These are phyloP conservation scores for Daphoenositta chrysoptera DNA, from an alignment of 2,113 vertebrate species.

Conservation along the genomic window DNA sequence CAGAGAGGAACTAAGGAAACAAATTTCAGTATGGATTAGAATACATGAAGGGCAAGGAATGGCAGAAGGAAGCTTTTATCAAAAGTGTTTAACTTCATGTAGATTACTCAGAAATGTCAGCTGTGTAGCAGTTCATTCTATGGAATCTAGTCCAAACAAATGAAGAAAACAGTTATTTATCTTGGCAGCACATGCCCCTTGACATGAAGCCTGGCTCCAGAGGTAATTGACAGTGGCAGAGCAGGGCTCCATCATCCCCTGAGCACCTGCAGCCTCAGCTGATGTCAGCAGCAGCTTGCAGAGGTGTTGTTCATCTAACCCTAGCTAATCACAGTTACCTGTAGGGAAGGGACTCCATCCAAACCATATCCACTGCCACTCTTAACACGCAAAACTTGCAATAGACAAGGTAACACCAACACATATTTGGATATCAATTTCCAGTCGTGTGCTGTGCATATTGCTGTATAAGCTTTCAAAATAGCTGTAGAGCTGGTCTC, in stretches of 20 bases:
- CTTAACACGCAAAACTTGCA: not conserved
- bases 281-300: not conserved
- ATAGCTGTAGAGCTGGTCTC: not conserved
- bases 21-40: not conserved
- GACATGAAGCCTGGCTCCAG: not conserved
- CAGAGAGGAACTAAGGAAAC: not conserved
- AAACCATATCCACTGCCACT: not conserved
- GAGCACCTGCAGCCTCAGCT: not conserved
- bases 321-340: not conserved
- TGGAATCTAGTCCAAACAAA: not conserved
- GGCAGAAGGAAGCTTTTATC: not conserved
- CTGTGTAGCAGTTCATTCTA: not conserved
- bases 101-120: not conserved
- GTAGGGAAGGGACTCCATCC: not conserved
- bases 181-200: not conserved
- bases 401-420: not conserved
- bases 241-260: not conserved
- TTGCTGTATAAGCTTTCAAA: not conserved
- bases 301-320: not conserved
- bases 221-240: not conserved
- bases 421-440: not conserved
- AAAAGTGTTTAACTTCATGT: not conserved
- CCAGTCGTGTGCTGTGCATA: accelerated
- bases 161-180: not conserved
- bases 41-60: not conserved